These are phyloP conservation scores for Anableps anableps DNA, from an alignment of 2,797 vertebrate genomes.

Conservation along the genomic window DNA sequence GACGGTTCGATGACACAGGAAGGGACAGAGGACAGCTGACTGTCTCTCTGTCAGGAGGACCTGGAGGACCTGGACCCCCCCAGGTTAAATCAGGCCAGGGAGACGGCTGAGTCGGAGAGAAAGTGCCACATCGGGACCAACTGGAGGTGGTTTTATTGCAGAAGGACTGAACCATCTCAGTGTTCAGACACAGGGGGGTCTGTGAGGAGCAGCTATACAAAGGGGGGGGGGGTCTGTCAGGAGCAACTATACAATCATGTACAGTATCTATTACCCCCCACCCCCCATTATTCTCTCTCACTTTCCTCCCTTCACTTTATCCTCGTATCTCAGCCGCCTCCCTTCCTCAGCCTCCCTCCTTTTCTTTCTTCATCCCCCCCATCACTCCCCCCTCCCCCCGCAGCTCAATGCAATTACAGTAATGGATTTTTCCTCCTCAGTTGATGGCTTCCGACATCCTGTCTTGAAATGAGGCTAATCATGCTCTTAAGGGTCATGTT, in stretches of 20 bases:
- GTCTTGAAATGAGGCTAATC: slow-evolving; percentile 93
- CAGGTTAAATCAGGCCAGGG: slow-evolving; percentile 42
- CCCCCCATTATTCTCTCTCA: slow-evolving; percentile 45
- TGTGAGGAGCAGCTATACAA: slow-evolving; percentile 81
- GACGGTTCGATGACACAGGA: slow-evolving; percentile 44
- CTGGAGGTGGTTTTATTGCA: slow-evolving; percentile 97
- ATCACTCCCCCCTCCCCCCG: slow-evolving; percentile 62
- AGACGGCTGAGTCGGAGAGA: slow-evolving; percentile 64
- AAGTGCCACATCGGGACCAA: slow-evolving; percentile 93
- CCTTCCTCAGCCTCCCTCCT: slow-evolving; percentile 78
- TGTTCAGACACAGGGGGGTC: slow-evolving; percentile 81
- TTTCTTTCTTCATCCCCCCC: slow-evolving; percentile 69
- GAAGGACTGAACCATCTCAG: slow-evolving; percentile 92
- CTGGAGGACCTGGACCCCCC: slow-evolving; percentile 57
- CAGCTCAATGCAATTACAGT: slow-evolving; percentile 92
- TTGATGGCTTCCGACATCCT: slow-evolving; percentile 99
- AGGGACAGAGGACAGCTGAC: slow-evolving; percentile 23
- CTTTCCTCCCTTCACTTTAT: slow-evolving; percentile 64
- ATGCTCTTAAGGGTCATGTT: slow-evolving; percentile 96
- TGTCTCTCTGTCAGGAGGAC: slow-evolving; percentile 45
- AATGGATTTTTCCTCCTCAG: slow-evolving; percentile 87
- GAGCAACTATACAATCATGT: slow-evolving; percentile 82
- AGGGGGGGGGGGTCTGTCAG: slow-evolving; percentile 81
- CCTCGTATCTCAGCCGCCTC: slow-evolving; percentile 65
- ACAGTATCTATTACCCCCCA: slow-evolving; percentile 60